Base-by-base conservation (phyloP, 2,888 invertebrate species). In the Andrena dorsata region DNA sequence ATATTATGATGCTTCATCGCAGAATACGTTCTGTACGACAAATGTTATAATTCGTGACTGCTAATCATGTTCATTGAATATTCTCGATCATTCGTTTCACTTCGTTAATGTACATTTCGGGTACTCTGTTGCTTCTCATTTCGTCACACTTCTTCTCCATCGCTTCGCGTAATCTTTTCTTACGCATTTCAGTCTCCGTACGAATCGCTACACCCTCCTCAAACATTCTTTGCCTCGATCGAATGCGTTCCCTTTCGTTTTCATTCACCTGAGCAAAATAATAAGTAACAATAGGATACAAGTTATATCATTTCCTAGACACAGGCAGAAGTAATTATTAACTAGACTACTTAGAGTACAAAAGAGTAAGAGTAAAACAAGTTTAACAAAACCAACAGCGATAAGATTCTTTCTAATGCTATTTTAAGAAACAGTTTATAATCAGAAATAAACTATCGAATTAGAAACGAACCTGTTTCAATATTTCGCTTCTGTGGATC, bases 181-280 rank as follows among this genome's bases (percentile, higher is more conserved):
- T 95, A 74, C 96, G 95, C 71, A 95, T 94, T 28, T 96, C 96
- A 41, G 95, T 94, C 89, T 96, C 96, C 89, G 96, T 94, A 77
- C 96, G 94, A 73, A 96, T 94, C 0, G 96, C 96, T 30, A 95
- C 94, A 0, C 97, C 97, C 90, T 97, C 96, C 87, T 96, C 96
- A 90, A 96, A 96, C 68, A 95, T 95, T 91, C 95, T 95, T 90
- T 96, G 96, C 2, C 96, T 95, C 13, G 95, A 90, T 56, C 95
- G 95, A 23, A 96, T 96, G 94, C 95, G 95, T 82, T 96, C 95
- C 7, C 95, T 94, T 91, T 97, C 97, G 88, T 96, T 97, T 84
- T 96, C 95, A 89, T 96, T 96, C 65, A 97, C 94, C 90, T 94
- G 87, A 26, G 10, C 6, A 28, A 10, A 10, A 58, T 32, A n/a